Conservation (phyloP, 2,888 invertebrate genomes). For the Spialia ferax region DNA sequence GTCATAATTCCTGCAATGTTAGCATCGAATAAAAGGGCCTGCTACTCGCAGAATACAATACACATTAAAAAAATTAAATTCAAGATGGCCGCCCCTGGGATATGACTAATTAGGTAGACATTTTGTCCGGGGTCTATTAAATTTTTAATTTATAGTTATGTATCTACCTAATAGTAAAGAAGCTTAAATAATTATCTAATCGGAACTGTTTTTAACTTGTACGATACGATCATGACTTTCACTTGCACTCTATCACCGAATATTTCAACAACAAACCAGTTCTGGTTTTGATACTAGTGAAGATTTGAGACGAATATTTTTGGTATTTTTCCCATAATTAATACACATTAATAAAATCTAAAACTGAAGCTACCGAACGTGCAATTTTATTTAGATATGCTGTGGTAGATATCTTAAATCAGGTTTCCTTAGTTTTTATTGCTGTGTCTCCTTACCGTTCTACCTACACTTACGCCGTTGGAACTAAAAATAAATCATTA, state of each 20-base stretch:
- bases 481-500: neutral
- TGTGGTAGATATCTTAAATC: slow-evolving; percentile 17
- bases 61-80: too few relatives aligned
- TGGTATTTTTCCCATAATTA: slow-evolving; percentile 52
- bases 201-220: slow-evolving; percentile 75
- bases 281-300: slow-evolving; percentile 62
- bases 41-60: too few relatives aligned
- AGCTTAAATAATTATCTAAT: slow-evolving; percentile 59
- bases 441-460: slow-evolving; percentile 1
- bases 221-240: slow-evolving; percentile 82
- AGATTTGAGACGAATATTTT: slow-evolving; percentile 56
- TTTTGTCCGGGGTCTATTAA: too few relatives aligned
- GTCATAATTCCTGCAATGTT: too few relatives aligned
- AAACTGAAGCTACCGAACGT: slow-evolving; percentile 16
- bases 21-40: too few relatives aligned
- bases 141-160: too few relatives aligned
- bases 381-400: slow-evolving; percentile 8
- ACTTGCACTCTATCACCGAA: slow-evolving; percentile 82
- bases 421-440: slow-evolving; percentile 21
- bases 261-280: slow-evolving; percentile 79
- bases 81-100: too few relatives aligned
- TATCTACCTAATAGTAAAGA: too few relatives aligned
- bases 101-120: too few relatives aligned
- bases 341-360: slow-evolving; percentile 46
- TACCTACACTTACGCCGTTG: neutral